phyloP scores from a whole-genome alignment of 2,797 vertebrate genomes.

The Myotis pilosus region DNA sequence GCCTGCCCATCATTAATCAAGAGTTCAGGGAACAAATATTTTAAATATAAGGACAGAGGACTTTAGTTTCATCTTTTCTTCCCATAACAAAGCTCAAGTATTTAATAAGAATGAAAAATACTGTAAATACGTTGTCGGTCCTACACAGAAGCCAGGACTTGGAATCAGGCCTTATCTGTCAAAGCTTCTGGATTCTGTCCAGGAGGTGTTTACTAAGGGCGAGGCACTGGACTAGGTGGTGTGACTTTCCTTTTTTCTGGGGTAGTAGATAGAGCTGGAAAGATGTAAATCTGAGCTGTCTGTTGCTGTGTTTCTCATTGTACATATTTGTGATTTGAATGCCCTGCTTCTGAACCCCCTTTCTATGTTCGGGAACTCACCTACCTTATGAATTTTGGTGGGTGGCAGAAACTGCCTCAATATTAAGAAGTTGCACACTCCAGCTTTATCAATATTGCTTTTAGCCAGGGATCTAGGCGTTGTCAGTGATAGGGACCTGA shows the following conservation, averaged over 20 bases:
- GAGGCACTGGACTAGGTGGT: background rate
- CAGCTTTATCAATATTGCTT: background rate
- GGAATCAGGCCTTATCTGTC: background rate
- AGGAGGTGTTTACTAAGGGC: background rate
- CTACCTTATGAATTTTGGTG: background rate
- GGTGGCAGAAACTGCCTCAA: background rate
- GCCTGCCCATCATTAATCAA: background rate
- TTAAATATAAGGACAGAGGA: background rate
- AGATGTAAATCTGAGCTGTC: background rate
- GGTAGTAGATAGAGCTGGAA: background rate
- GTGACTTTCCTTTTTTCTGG: background rate
- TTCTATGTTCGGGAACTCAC: background rate
- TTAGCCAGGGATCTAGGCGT: background rate
- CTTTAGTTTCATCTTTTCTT: background rate
- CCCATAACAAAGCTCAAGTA: background rate
- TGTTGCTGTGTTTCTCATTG: background rate
- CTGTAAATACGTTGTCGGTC: background rate
- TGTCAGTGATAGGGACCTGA: background rate
- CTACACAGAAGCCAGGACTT: background rate
- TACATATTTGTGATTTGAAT: background rate
- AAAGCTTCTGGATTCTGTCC: background rate
- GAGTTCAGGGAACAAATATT: conserved; percentile 22
- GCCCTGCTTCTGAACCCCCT: background rate
- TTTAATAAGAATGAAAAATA: background rate
- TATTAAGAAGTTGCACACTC: background rate